These are phyloP conservation scores for Apostichopus leukothele DNA, from an alignment of 53 echinoderm and acorn worm species.

Conservation along the genomic window DNA sequence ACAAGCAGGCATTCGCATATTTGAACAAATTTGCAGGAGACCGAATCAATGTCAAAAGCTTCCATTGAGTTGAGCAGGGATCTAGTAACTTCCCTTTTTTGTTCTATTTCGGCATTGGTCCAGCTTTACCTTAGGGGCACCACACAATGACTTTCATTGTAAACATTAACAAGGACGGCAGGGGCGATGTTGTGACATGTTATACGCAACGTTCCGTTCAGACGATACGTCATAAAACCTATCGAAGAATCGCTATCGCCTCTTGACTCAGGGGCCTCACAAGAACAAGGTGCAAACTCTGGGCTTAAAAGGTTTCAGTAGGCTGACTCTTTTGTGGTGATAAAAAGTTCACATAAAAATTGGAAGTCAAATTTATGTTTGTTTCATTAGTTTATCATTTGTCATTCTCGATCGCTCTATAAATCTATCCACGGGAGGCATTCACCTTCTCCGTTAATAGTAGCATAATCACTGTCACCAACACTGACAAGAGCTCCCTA, in stretches of 20 bases:
- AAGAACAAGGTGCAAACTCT: not conserved
- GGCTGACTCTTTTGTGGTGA: not conserved
- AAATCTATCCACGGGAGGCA: conserved; percentile 16
- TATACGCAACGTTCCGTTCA: not conserved
- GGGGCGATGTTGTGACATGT: not conserved
- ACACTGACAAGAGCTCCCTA: not conserved
- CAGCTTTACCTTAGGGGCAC: no score
- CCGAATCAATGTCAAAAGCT: no score
- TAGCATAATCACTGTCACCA: not conserved
- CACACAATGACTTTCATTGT: not conserved
- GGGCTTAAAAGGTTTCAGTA: not conserved
- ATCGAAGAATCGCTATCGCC: not conserved
- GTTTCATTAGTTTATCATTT: conserved; percentile 35
- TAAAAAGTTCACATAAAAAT: not conserved
- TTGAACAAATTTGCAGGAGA: no score
- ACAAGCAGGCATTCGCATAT: no score
- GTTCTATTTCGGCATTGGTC: no score
- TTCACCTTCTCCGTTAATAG: not conserved
- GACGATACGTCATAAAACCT: not conserved
- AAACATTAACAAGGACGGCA: not conserved
- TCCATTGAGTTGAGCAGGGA: no score
- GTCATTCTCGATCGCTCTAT: not conserved
- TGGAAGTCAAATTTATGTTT: not conserved
- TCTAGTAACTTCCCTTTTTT: no score
- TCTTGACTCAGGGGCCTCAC: not conserved